Evolutionary conservation across 2,888 invertebrate genomes (phyloP).

Genomic region (Pachymerium ferrugineum): DNA sequence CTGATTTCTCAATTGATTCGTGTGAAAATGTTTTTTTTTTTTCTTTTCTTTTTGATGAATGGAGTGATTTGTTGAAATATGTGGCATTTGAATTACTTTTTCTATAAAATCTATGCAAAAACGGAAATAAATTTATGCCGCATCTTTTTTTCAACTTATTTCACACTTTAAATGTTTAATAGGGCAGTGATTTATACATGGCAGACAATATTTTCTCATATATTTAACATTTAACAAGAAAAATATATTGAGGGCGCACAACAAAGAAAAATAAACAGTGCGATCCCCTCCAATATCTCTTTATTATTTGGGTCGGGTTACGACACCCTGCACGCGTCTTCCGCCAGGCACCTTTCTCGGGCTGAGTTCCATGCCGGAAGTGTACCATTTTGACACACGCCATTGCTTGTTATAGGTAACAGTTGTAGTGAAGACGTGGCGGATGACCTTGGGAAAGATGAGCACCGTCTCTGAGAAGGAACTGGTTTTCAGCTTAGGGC

Average conservation of each 20-base stretch:
- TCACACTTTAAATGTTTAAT: background rate
- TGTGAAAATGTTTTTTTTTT: background rate
- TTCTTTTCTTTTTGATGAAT: background rate
- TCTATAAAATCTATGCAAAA: background rate
- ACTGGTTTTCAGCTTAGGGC: constrained; percentile 14
- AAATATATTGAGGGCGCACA: background rate
- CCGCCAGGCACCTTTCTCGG: background rate
- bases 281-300: no score
- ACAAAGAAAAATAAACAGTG: no score
- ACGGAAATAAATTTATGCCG: background rate
- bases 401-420: constrained; percentile 26
- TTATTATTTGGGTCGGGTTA: background rate
- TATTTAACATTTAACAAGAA: background rate
- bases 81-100: background rate
- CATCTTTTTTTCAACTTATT: background rate
- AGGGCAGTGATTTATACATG: background rate
- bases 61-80: background rate
- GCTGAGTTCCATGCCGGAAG: background rate
- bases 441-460: constrained; percentile 30
- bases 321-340: background rate
- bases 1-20: background rate
- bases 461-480: constrained; percentile 1
- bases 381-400: background rate
- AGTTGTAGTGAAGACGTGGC: constrained; percentile 20
- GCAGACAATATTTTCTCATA: no score